Percentiles rank a stretch among this genome's conserved stretches.
Evolutionary conservation across 2,113 vertebrate genomes (phyloP).

Genomic region (Crotalus horridus): DNA sequence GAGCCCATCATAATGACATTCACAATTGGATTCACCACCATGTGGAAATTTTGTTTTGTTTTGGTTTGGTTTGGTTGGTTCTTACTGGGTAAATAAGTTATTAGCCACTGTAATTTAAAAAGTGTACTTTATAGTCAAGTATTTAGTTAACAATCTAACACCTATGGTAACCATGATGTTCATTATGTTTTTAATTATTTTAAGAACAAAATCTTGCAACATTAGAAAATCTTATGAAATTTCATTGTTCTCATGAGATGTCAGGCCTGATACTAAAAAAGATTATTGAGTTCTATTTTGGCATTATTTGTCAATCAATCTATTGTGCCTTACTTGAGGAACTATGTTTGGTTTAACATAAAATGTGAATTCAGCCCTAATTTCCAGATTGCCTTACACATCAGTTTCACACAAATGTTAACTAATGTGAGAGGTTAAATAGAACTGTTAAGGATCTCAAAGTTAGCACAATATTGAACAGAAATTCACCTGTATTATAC

Average conservation of each 20-base stretch:
- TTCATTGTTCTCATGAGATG: background rate
- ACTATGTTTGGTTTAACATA: background rate
- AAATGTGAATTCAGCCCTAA: background rate
- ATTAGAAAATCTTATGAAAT: background rate
- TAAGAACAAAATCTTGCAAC: background rate
- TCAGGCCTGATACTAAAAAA: background rate
- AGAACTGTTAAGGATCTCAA: background rate
- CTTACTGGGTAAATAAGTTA: background rate
- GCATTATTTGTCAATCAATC: background rate
- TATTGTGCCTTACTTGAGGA: background rate
- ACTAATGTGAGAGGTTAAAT: background rate
- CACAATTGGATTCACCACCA: background rate
- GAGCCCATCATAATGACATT: background rate
- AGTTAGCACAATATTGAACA: background rate
- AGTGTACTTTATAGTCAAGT: background rate
- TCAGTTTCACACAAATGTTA: background rate
- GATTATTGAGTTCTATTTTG: background rate
- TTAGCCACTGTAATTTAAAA: background rate
- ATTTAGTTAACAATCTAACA: background rate
- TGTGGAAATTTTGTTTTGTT: background rate
- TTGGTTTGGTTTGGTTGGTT: background rate
- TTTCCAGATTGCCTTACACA: background rate
- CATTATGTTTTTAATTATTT: background rate
- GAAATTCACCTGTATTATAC: background rate
- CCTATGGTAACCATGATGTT: background rate